Conservation (phyloP, 2,797 vertebrate genomes). For the Balearica regulorum region DNA sequence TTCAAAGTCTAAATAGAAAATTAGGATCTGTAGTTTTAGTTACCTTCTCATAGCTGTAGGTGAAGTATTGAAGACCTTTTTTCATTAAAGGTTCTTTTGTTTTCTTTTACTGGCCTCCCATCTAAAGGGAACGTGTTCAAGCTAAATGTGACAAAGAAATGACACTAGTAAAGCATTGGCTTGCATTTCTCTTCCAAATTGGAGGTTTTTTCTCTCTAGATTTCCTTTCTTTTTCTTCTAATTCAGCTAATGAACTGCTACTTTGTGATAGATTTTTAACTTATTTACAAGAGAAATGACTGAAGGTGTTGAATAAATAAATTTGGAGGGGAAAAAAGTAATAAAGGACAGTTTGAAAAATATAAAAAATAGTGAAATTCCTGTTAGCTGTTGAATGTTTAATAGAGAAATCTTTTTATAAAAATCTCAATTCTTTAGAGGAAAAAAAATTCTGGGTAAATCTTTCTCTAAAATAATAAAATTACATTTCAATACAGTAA, state of each 20-base stretch:
- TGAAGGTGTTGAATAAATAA: neutral
- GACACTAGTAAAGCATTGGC: neutral
- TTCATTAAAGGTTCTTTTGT: neutral
- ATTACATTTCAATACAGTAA: neutral
- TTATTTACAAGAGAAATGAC: neutral
- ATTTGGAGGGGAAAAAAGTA: neutral
- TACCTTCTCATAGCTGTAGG: neutral
- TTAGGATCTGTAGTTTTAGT: neutral
- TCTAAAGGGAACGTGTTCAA: neutral
- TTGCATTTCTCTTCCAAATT: neutral
- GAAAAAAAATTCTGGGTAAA: neutral
- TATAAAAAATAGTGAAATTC: neutral
- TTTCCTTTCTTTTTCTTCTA: neutral
- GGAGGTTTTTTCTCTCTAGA: neutral
- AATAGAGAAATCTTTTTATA: neutral
- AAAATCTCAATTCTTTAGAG: neutral
- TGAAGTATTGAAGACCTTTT: neutral
- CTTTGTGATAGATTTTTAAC: neutral
- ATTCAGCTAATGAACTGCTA: neutral
- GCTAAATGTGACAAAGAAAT: neutral
- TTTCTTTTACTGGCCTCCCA: neutral
- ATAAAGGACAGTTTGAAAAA: neutral
- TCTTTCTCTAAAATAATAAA: neutral
- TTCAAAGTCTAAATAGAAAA: neutral
- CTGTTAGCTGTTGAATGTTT: neutral